Percentiles rank a stretch among this genome's conserved stretches.
These are phyloP conservation scores for Machaerirhynchus nigripectus DNA, from an alignment of 2,113 vertebrate genomes.

Conservation along the genomic window DNA sequence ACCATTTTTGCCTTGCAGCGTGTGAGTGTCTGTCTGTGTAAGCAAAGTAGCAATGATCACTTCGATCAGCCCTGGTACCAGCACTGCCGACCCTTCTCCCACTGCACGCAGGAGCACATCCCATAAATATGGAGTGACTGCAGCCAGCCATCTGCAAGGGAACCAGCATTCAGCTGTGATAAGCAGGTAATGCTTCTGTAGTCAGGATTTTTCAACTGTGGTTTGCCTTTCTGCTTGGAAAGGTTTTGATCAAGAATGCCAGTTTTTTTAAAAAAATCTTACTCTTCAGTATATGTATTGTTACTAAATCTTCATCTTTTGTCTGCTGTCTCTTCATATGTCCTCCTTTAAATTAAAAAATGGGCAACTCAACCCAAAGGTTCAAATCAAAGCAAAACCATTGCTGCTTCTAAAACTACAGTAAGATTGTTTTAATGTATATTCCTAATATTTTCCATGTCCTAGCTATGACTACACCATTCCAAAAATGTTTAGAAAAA, in stretches of 20 bases:
- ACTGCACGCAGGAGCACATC: not conserved
- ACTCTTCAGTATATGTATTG: not conserved
- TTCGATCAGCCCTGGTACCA: not conserved
- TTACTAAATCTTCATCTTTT: not conserved
- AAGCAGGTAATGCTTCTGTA: not conserved
- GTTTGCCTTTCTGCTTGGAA: not conserved
- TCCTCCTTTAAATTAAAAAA: not conserved
- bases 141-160: not conserved
- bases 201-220: not conserved
- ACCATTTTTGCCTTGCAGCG: not conserved
- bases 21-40: not conserved
- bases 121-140: not conserved
- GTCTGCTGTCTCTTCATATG: not conserved
- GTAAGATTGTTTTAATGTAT: not conserved
- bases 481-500: not conserved
- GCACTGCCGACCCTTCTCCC: not conserved
- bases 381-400: not conserved
- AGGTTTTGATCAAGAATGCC: not conserved
- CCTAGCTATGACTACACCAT: not conserved
- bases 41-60: rapidly evolving
- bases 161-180: not conserved
- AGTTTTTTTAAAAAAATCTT: not conserved
- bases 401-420: not conserved
- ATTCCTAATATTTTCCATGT: not conserved
- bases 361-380: not conserved